Conservation (phyloP, 1,140 invertebrate species). For the Chrysopa pallens region DNA sequence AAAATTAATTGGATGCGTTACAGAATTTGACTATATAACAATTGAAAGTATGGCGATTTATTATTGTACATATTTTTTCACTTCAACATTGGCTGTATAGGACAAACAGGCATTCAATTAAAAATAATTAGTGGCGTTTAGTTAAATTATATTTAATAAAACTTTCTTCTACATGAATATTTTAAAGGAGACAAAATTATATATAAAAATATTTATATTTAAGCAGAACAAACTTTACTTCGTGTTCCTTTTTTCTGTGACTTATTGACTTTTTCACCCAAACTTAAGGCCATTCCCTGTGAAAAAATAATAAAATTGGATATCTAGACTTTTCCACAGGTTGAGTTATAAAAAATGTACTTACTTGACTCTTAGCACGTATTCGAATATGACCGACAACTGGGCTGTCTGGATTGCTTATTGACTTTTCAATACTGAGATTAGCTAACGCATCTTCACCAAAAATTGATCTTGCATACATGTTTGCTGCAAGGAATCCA, state of each 20-base stretch:
- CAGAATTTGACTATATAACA: no score
- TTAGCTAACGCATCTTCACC: constrained; percentile 98
- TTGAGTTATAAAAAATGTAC: constrained; percentile 4
- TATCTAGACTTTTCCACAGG: neutral
- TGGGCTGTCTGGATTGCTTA: constrained; percentile 68
- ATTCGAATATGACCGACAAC: constrained; percentile 95
- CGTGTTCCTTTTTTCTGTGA: constrained; percentile 55
- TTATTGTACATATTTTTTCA: no score
- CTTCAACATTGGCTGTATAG: no score
- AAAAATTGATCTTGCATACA: constrained; percentile 98
- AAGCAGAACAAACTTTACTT: constrained; percentile 37
- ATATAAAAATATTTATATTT: constrained; percentile 7
- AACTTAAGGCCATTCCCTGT: constrained; percentile 89
- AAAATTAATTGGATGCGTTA: no score
- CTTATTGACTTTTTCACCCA: constrained; percentile 91
- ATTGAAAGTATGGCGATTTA: no score
- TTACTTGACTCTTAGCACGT: constrained; percentile 90
- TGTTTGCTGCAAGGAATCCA: constrained; percentile 97
- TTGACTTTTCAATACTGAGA: constrained; percentile 91
- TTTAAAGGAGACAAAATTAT: neutral
- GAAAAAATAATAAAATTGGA: constrained; percentile 15
- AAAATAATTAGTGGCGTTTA: no score
- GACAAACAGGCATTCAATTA: no score
- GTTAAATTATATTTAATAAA: no score
- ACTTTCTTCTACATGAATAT: no score